Evolutionary conservation across 2,113 vertebrate species (phyloP).

Genomic region (Poeciliopsis prolifica): DNA sequence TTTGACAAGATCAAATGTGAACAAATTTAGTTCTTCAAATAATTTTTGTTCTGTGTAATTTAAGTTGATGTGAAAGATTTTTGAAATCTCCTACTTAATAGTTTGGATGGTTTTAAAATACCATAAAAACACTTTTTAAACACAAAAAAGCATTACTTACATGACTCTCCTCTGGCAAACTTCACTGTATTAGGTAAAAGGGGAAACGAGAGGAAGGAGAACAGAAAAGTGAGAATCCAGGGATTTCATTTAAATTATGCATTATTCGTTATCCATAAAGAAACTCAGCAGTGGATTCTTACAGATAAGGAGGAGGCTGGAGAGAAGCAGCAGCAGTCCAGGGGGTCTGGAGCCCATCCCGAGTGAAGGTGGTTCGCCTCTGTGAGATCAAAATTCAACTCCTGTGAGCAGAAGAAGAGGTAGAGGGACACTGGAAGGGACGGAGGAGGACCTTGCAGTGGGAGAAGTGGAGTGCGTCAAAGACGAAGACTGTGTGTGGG

Average conservation of each 20-base stretch:
- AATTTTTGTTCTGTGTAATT: neutral
- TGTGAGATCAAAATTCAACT: conserved; percentile 22
- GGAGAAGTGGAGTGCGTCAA: conserved; percentile 49
- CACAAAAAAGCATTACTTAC: conserved; percentile 66
- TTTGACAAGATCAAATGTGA: neutral
- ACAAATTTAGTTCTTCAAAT: neutral
- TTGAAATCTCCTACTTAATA: conserved; percentile 11
- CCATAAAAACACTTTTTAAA: neutral
- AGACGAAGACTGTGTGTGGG: neutral
- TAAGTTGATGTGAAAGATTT: conserved; percentile 13
- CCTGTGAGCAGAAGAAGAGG: conserved; percentile 10
- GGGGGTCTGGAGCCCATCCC: conserved; percentile 62
- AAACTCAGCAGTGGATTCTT: conserved; percentile 41
- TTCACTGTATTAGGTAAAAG: conserved; percentile 41
- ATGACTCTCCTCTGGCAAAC: conserved; percentile 36
- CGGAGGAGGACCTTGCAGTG: conserved; percentile 40
- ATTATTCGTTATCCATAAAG: conserved; percentile 8
- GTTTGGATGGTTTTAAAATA: conserved; percentile 21
- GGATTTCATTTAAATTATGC: conserved; percentile 3
- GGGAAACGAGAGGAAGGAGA: neutral
- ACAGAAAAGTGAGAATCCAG: conserved; percentile 28
- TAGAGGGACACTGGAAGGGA: conserved; percentile 17
- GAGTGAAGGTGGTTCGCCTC: conserved; percentile 23
- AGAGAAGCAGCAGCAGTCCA: conserved; percentile 49
- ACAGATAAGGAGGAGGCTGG: conserved; percentile 48